Evolutionary conservation across 2,888 invertebrate genomes (phyloP).

Genomic region (Galerucella nymphaeae): DNA sequence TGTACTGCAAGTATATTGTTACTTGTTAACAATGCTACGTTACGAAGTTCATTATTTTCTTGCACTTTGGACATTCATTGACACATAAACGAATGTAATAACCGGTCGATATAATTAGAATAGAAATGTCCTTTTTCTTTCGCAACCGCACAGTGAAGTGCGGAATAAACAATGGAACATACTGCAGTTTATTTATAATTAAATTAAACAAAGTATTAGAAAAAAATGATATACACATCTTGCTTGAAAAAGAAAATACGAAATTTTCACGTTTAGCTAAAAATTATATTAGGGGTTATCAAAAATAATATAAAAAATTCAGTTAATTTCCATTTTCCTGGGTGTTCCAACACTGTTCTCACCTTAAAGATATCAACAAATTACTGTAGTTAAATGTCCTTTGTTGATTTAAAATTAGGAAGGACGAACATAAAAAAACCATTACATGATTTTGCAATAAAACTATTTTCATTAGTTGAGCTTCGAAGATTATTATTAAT

Average conservation of each 20-base stretch:
- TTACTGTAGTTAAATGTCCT: constrained; percentile 30
- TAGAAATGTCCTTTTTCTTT: constrained; percentile 31
- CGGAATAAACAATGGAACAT: not conserved
- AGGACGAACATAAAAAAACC: constrained; percentile 35
- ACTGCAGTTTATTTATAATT: not conserved
- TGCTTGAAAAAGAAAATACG: too few relatives aligned
- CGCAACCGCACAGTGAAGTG: constrained; percentile 8
- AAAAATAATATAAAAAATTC: too few relatives aligned
- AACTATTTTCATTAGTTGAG: constrained; percentile 18
- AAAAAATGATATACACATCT: too few relatives aligned
- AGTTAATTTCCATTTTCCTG: too few relatives aligned
- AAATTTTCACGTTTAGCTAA: too few relatives aligned
- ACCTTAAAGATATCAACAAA: constrained; percentile 34
- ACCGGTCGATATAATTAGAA: constrained; percentile 40
- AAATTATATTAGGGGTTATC: too few relatives aligned
- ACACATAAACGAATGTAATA: constrained; percentile 48
- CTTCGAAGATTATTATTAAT: constrained; percentile 20
- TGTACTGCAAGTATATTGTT: constrained; percentile 4
- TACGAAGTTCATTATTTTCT: constrained; percentile 38
- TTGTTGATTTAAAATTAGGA: constrained; percentile 36
- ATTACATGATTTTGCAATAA: constrained; percentile 35
- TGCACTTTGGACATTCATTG: constrained; percentile 53
- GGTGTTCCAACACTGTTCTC: constrained; percentile 17
- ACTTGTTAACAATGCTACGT: constrained; percentile 19
- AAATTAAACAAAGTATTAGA: not conserved